Evolutionary conservation across 2,797 vertebrate species (phyloP), one percentile per base, ranked within the genome.

Genomic region (Hapalemur alaotrensis): DNA sequence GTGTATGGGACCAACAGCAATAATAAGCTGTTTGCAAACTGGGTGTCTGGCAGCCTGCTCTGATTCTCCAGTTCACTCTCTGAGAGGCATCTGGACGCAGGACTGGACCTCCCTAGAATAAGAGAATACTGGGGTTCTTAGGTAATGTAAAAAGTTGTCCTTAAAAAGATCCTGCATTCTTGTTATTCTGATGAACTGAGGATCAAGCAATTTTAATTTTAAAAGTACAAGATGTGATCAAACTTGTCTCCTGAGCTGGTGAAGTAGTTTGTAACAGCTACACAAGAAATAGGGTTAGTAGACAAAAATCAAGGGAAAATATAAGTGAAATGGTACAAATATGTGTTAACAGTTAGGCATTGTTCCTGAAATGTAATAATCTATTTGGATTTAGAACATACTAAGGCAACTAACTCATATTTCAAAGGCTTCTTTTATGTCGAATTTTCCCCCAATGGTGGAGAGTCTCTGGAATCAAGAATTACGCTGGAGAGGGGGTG

Each of bases 241-340:
- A 84, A 69, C 95, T 88, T 97, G 38, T 86, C n/a, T 85, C n/a
- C 76, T 92, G 18, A 82, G n/a, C 20, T 85, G n/a, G 30, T 76
- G 10, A 87, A 95, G 12, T 18, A 89, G 28, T 12, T 67, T 30
- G 32, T 38, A 93, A 85, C 32, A 91, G 23, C 43, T 63, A 63
- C 8, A 50, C 0, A 43, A 76, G 57, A 65, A 89, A 83, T 57
- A 81, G 12, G 1, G 7, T 61, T 43, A 14, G 32, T 1, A 59
- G 5, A 12, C 0, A 12, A 13, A 70, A 52, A 89, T 25, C 17
- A 79, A n/a, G 23, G 22, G 5, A 7, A 2, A 12, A 61, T 50
- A 65, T 35, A 81, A 70, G 28, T 46, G 22, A 96, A 81, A 80
- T 5, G 48, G 84, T 81, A 25, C 93, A 67, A 83, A 95, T 41